phyloP scores from a whole-genome alignment of 53 echinoderm and acorn worm genomes.

The Astropecten irregularis region DNA sequence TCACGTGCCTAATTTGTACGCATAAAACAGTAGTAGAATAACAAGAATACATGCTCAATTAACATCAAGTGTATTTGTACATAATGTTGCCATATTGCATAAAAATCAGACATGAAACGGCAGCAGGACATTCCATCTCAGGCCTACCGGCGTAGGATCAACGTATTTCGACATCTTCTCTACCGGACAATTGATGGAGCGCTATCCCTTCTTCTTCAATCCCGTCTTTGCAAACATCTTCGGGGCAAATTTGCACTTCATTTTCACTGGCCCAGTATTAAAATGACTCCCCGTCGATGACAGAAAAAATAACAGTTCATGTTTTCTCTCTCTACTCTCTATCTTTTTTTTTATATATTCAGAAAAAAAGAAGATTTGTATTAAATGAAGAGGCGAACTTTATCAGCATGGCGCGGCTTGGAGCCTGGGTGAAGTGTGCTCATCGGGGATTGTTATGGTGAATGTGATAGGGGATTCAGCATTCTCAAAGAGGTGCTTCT shows the following conservation, averaged over 20 bases:
- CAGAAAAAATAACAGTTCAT: slow-evolving; percentile 30
- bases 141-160: slow-evolving; percentile 36
- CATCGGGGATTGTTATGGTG: no score
- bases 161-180: slow-evolving; percentile 39
- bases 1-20: no score
- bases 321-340: background rate
- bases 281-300: background rate
- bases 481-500: no score
- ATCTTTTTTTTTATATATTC: background rate
- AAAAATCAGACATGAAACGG: slow-evolving; percentile 27
- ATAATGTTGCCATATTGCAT: no score
- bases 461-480: no score
- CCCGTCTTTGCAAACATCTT: slow-evolving; percentile 29
- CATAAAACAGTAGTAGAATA: no score
- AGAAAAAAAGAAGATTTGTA: background rate
- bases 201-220: background rate
- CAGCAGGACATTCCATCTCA: background rate
- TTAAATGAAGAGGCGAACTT: no score
- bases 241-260: slow-evolving; percentile 51
- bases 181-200: slow-evolving; percentile 31
- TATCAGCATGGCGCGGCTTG: no score
- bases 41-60: no score
- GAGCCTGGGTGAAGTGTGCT: no score
- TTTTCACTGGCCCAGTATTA: slow-evolving; percentile 21
- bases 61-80: no score